Evolutionary conservation across 2,113 vertebrate species (phyloP).

Genomic region (Heterotis niloticus): DNA sequence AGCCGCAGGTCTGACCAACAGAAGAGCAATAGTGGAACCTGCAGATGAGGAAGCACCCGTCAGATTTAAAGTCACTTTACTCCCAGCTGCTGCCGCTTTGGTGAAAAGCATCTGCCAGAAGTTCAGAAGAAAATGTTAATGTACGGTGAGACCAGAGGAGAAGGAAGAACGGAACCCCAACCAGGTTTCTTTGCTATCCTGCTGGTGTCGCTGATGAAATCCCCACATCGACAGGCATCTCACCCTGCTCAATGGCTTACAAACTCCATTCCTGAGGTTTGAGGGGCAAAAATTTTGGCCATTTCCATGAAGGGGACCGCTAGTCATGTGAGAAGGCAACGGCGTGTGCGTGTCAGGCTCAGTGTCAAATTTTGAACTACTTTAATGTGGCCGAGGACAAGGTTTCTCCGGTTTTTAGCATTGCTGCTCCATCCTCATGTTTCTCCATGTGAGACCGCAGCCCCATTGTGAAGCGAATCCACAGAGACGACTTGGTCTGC

Average conservation of each 20-base stretch:
- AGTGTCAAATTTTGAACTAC: too few species aligned
- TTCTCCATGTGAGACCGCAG: not conserved
- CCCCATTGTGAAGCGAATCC: slow-evolving; percentile 19
- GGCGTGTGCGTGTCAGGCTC: too few species aligned
- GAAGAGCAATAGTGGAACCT: too few species aligned
- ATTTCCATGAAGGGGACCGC: not conserved
- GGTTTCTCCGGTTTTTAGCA: too few species aligned
- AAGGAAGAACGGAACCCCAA: not conserved
- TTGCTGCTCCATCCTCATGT: not conserved
- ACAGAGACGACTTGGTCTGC: slow-evolving; percentile 21
- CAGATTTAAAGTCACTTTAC: too few species aligned
- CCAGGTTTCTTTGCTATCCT: not conserved
- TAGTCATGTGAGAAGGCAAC: not conserved
- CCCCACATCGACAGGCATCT: not conserved
- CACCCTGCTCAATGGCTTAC: not conserved
- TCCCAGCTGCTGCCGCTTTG: too few species aligned
- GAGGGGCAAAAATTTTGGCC: not conserved
- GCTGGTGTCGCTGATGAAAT: not conserved
- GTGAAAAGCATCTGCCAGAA: too few species aligned
- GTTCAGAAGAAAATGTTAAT: too few species aligned
- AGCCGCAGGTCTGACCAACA: too few species aligned
- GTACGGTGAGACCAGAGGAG: not conserved
- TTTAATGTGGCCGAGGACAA: too few species aligned
- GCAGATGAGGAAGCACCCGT: too few species aligned
- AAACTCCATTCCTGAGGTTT: too few species aligned